These are phyloP conservation scores for Rhodinocichla rosea DNA, from an alignment of 2,113 vertebrate species.

Conservation along the genomic window DNA sequence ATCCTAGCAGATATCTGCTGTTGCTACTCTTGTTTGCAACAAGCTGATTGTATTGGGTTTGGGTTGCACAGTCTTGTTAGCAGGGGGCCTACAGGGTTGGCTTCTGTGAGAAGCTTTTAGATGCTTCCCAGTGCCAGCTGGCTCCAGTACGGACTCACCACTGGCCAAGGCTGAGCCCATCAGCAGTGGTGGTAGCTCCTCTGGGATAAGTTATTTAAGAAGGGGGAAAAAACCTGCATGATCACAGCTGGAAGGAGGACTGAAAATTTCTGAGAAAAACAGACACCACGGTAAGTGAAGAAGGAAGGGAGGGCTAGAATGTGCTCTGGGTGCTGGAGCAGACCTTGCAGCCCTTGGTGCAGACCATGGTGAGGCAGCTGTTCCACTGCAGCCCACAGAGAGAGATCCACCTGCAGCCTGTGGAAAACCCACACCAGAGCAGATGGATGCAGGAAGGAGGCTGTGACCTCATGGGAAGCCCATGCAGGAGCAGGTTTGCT, in stretches of 20 bases:
- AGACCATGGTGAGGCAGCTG: background rate
- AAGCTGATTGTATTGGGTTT: background rate
- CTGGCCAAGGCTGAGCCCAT: background rate
- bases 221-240: rapidly evolving
- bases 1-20: background rate
- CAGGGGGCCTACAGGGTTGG: background rate
- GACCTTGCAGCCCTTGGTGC: background rate
- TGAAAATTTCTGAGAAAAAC: background rate
- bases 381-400: background rate
- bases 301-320: background rate
- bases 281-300: background rate
- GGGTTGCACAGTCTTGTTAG: background rate
- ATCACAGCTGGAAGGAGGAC: background rate
- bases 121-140: background rate
- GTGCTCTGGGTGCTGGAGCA: background rate
- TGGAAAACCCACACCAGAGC: background rate
- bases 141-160: background rate
- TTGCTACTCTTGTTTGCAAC: background rate
- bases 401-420: background rate
- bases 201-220: background rate
- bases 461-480: background rate
- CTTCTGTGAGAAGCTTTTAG: background rate
- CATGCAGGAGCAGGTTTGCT: background rate
- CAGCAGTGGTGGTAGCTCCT: background rate
- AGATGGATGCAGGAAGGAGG: background rate